Conservation (phyloP, 1,140 invertebrate genomes). For the Sminthurinus signatus region DNA sequence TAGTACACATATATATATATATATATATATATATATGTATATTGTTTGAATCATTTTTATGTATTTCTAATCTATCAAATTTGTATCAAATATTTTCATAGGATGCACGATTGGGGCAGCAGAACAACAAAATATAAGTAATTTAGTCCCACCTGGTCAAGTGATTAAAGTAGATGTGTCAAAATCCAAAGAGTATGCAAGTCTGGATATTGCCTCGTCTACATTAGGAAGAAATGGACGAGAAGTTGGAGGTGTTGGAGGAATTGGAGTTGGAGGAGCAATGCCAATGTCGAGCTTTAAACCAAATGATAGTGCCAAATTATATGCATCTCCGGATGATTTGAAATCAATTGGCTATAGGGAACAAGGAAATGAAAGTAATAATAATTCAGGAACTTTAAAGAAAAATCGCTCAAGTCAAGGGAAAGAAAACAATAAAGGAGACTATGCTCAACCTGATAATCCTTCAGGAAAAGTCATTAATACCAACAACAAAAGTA, state of each 20-base stretch:
- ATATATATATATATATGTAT: too few species aligned
- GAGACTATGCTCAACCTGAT: constrained; percentile 18
- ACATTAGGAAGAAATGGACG: constrained; percentile 13
- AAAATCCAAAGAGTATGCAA: constrained; percentile 44
- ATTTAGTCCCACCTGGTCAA: constrained; percentile 55
- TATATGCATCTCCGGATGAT: constrained; percentile 80
- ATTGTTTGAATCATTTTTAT: too few species aligned
- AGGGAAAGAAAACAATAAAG: constrained; percentile 43
- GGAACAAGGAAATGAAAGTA: constrained; percentile 16
- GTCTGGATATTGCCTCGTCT: constrained; percentile 31
- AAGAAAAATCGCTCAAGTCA: constrained; percentile 49
- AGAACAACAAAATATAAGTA: constrained; percentile 40
- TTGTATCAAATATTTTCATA: too few species aligned
- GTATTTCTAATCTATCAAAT: too few species aligned
- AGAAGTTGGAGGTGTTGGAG: constrained; percentile 21
- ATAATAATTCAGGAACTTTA: constrained; percentile 16
- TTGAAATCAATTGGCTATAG: constrained; percentile 72
- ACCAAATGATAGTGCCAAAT: constrained; percentile 71
- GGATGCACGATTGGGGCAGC: constrained; percentile 36
- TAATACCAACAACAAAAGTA: background rate
- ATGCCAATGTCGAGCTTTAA: constrained; percentile 73
- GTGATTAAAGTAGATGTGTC: constrained; percentile 64
- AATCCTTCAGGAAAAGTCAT: constrained; percentile 9
- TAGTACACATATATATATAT: too few species aligned
- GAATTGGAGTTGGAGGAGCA: background rate